Conservation (phyloP, 2,888 invertebrate species). For the Drosophila anomalata region DNA sequence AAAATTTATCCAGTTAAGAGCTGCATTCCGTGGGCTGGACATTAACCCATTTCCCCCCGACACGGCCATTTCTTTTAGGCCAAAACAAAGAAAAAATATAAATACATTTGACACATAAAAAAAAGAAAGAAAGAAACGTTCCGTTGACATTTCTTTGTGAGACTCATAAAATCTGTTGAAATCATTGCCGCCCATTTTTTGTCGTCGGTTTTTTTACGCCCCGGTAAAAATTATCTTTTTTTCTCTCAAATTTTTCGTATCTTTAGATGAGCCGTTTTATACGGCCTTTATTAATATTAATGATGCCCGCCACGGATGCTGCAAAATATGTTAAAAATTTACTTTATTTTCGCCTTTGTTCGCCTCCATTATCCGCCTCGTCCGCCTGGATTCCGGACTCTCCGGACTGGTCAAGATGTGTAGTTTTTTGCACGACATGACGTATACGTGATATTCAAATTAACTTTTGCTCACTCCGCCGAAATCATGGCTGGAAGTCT, state of each 20-base stretch:
- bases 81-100: conserved; percentile 8
- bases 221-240: conserved; percentile 2
- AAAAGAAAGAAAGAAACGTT: conserved; percentile 35
- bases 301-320: conserved; percentile 58
- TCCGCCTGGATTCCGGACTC: too few species aligned
- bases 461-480: conserved; percentile 15
- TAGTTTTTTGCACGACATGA: conserved; percentile 25
- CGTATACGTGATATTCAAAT: conserved; percentile 49
- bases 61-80: neutral
- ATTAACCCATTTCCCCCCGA: conserved; percentile 64
- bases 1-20: conserved; percentile 2
- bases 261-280: conserved; percentile 65
- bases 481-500: conserved; percentile 41
- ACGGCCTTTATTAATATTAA: conserved; percentile 74
- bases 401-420: conserved; percentile 16
- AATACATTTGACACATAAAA: conserved; percentile 35
- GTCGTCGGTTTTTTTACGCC: conserved; percentile 4
- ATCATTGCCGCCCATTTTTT: conserved; percentile 50
- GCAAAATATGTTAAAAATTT: conserved; percentile 53
- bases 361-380: neutral
- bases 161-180: conserved; percentile 66
- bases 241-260: conserved; percentile 48
- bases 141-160: conserved; percentile 67
- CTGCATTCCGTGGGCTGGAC: conserved; percentile 55
- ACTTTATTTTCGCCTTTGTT: conserved; percentile 19